Percentiles rank a stretch among this genome's conserved stretches.
phyloP scores from a whole-genome alignment of 37 sponge, comb jelly and placozoan genomes.

The Aplysina aerophoba region DNA sequence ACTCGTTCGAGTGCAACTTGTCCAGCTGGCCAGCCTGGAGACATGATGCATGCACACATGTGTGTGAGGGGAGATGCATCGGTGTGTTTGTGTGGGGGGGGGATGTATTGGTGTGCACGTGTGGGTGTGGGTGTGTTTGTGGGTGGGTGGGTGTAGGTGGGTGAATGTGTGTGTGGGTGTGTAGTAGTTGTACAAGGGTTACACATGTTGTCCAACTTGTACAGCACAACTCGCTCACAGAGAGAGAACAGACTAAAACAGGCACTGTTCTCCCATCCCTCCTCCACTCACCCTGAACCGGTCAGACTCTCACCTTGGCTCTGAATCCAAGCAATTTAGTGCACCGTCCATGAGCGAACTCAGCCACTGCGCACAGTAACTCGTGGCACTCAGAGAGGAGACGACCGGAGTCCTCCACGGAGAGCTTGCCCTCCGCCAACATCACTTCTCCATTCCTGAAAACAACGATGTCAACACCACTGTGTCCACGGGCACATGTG shows the following conservation, averaged over 20 bases:
- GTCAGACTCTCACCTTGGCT: conserved; percentile 52
- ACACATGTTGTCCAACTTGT: too few relatives aligned
- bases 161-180: background rate
- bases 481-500: background rate
- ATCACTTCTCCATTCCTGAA: conserved; percentile 8
- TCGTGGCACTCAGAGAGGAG: conserved; percentile 62
- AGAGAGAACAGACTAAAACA: too few relatives aligned
- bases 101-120: background rate
- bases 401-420: conserved; percentile 29
- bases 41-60: background rate
- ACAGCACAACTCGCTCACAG: too few relatives aligned
- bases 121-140: background rate
- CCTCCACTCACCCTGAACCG: too few relatives aligned
- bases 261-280: background rate
- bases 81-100: too few relatives aligned
- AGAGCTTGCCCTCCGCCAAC: background rate
- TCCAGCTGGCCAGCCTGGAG: conserved; percentile 79
- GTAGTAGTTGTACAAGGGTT: background rate
- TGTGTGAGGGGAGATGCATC: background rate
- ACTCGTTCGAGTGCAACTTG: conserved; percentile 70
- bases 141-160: background rate
- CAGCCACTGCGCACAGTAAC: conserved; percentile 69
- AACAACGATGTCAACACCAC: background rate
- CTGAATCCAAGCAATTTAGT: conserved; percentile 80
- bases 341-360: conserved; percentile 83